Evolutionary conservation across 2,797 vertebrate species (phyloP), one percentile per base, ranked within the genome.

Genomic region (Microchirus variegatus): DNA sequence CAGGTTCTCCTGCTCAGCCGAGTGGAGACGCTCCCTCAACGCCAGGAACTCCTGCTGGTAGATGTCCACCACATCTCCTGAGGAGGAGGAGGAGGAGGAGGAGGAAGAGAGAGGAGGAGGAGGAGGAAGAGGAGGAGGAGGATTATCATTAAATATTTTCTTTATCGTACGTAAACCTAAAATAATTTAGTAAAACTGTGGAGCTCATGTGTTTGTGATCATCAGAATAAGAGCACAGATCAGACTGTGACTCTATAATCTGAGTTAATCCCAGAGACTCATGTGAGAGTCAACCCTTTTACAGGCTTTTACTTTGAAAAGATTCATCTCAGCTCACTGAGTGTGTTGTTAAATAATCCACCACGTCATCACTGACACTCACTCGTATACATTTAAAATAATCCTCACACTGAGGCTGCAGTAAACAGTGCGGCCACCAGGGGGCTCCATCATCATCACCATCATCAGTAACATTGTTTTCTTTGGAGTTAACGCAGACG

Each of bases 31-130:
- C 84, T 99, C 97, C 53, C 96, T 93, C 69, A 99, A 87, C 0
- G 95, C 96, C 63, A 98, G 90, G 75, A 98, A 98, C 91, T 99
- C 97, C 67, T 96, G 87, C 92, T 99, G 97, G 86, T 98, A 99
- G 83, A 97, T 90, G 58, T 98, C 96, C 86, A 97, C 96, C 71
- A 95, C 85, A 82, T 97, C 96, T 75, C 96, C 97, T 98, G 89
- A 0, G 31, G 36, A 18, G 52, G 68, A 41, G 18, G 17, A 58
- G 44, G 36, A 19, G n/a, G n/a, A n/a, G n/a, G n/a, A n/a, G n/a
- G n/a, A n/a, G n/a, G n/a, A n/a, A n/a, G n/a, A n/a, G n/a, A n/a
- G 26, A 26, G 26, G 26, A 26, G n/a, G 15, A 18, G 45, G 6
- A 7, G 22, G 19, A 61, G 4, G 14, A 53, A 10, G 41, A 44